Evolutionary conservation across 2,888 invertebrate species (phyloP).

Genomic region (Tubulanus polymorphus): DNA sequence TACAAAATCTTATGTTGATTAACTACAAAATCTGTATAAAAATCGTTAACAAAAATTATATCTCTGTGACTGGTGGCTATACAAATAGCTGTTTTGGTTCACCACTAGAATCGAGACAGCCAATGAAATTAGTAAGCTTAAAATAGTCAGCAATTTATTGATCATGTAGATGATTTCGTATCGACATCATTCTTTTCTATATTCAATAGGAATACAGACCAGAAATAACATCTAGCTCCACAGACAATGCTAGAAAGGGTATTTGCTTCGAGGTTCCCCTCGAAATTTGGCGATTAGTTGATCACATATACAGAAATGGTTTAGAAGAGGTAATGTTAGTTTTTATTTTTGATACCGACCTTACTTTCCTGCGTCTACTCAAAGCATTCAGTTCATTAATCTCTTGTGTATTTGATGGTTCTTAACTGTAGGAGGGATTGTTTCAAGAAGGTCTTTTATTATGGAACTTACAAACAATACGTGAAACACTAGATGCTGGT

Average conservation of each 20-base stretch:
- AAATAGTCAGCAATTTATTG: too few species aligned
- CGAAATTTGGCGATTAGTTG: slow-evolving; percentile 84
- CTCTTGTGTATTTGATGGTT: too few species aligned
- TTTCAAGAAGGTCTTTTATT: slow-evolving; percentile 81
- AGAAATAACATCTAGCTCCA: too few species aligned
- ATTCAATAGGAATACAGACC: background rate
- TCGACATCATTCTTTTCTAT: too few species aligned
- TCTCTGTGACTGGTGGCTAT: slow-evolving; percentile 64
- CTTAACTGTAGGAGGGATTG: slow-evolving; percentile 63
- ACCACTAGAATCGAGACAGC: slow-evolving; percentile 78
- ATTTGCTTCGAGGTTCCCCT: slow-evolving; percentile 87
- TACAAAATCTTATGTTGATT: too few species aligned
- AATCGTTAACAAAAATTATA: slow-evolving; percentile 29
- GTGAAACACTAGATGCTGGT: slow-evolving; percentile 86
- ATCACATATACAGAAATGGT: slow-evolving; percentile 82
- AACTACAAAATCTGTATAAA: background rate
- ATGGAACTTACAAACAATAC: slow-evolving; percentile 75
- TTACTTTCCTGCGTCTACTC: too few species aligned
- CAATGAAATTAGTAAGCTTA: slow-evolving; percentile 67
- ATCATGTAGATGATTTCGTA: too few species aligned
- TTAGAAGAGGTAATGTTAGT: slow-evolving; percentile 59
- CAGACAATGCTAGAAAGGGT: too few species aligned
- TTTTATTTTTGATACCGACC: background rate
- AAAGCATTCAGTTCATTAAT: too few species aligned
- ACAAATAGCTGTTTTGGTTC: slow-evolving; percentile 89